Evolutionary conservation across 1,140 invertebrate genomes (phyloP).

Genomic region (Drosophila neocordata): DNA sequence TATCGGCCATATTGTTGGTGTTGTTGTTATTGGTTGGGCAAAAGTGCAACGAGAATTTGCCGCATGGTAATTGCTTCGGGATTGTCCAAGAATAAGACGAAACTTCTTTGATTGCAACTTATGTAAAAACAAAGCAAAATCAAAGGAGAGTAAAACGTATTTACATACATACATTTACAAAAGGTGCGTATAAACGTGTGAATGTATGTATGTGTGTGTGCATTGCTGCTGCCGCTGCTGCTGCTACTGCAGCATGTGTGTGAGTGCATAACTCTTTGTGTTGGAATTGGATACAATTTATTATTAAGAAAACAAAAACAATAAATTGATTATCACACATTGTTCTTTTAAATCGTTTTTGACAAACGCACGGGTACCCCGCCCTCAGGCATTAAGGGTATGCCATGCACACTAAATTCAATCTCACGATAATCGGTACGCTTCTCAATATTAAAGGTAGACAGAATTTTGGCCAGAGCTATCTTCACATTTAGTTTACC

Average conservation of each 20-base stretch:
- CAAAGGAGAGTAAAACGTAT: conserved; percentile 39
- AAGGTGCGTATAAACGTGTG: conserved; percentile 36
- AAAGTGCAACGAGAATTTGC: conserved; percentile 52
- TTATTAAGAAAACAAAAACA: conserved; percentile 1
- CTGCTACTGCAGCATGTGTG: not conserved
- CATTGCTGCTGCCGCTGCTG: not conserved
- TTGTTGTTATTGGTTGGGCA: conserved; percentile 53
- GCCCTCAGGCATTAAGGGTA: conserved; percentile 48
- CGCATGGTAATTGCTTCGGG: conserved; percentile 27
- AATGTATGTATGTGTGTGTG: conserved; percentile 1
- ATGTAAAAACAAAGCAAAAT: conserved; percentile 42
- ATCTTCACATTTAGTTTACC: conserved; percentile 70
- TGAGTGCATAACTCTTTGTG: conserved; percentile 9
- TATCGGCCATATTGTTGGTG: conserved; percentile 63
- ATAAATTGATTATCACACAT: conserved; percentile 28
- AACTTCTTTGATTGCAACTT: conserved; percentile 25
- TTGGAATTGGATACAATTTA: not conserved
- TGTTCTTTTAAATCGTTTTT: conserved; percentile 29
- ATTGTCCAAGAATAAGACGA: not conserved
- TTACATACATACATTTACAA: conserved; percentile 41
- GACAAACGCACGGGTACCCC: conserved; percentile 47
- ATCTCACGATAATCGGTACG: conserved; percentile 42
- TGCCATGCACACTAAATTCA: conserved; percentile 42
- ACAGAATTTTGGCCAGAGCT: conserved; percentile 63
- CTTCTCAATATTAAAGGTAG: conserved; percentile 57